phyloP scores from a whole-genome alignment of 1,140 invertebrate genomes.

The Coptotermes formosanus region DNA sequence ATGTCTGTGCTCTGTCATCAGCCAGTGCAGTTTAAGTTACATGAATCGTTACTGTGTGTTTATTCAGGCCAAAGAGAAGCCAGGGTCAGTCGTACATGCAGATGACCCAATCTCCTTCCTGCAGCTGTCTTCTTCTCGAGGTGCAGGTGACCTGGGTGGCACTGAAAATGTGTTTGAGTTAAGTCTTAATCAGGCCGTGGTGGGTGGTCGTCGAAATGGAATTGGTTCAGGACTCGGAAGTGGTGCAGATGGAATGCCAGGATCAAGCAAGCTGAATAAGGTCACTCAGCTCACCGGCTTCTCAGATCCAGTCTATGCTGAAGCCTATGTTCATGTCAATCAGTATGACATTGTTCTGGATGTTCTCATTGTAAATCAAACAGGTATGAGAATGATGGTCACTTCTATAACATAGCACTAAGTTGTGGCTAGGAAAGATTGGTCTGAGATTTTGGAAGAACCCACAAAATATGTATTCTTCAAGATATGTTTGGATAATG shows the following conservation, averaged over 20 bases:
- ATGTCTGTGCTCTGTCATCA: too few relatives aligned
- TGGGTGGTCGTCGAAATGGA: conserved; percentile 53
- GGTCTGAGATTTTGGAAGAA: too few relatives aligned
- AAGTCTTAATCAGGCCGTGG: conserved; percentile 87
- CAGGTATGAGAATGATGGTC: conserved; percentile 52
- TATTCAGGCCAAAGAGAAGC: conserved; percentile 66
- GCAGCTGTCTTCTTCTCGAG: conserved; percentile 70
- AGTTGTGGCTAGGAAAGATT: too few relatives aligned
- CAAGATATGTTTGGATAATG: too few relatives aligned
- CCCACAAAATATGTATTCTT: too few relatives aligned
- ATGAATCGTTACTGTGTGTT: too few relatives aligned
- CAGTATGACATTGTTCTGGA: conserved; percentile 99
- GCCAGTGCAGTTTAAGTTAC: too few relatives aligned
- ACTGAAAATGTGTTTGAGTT: conserved; percentile 92
- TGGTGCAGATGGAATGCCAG: conserved; percentile 51
- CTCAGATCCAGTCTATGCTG: conserved; percentile 98
- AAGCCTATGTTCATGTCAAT: conserved; percentile 98
- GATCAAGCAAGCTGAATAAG: conserved; percentile 71
- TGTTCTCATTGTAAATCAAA: conserved; percentile 97
- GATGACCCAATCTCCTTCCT: conserved; percentile 86
- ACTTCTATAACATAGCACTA: conserved; percentile 33
- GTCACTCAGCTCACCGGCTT: conserved; percentile 99
- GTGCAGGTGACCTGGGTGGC: conserved; percentile 67
- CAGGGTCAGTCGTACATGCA: conserved; percentile 69
- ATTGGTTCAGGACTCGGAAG: conserved; percentile 47